Conservation (phyloP, 2,113 vertebrate species). For the Mionectes macconnelli region DNA sequence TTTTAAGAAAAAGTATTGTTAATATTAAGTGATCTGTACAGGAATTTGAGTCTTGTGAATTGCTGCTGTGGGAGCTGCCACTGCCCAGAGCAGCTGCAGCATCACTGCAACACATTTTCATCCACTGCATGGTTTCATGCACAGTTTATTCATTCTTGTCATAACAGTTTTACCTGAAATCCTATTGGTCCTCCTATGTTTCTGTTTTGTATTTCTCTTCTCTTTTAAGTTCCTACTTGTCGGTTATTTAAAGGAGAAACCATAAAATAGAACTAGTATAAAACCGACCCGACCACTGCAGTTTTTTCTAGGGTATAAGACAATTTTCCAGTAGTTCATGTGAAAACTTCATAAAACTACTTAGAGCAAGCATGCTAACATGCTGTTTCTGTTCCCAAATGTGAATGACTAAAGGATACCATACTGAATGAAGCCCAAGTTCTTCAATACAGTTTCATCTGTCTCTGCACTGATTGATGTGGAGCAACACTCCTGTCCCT, state of each 20-base stretch:
- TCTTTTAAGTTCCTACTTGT: neutral
- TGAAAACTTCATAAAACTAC: neutral
- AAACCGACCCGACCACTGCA: neutral
- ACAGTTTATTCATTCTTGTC: neutral
- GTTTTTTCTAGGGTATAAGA: neutral
- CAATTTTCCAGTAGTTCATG: neutral
- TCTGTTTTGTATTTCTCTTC: neutral
- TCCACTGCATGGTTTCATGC: neutral
- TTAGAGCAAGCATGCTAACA: neutral
- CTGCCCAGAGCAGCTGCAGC: neutral
- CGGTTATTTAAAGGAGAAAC: neutral
- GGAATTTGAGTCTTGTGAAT: neutral
- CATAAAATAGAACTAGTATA: neutral
- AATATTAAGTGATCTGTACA: neutral
- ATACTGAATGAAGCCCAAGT: neutral
- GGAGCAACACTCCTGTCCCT: neutral
- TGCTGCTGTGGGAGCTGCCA: neutral
- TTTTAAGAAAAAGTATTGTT: neutral
- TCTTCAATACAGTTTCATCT: neutral
- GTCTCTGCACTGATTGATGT: fast-evolving
- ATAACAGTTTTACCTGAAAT: neutral
- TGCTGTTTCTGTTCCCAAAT: neutral
- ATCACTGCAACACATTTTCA: neutral
- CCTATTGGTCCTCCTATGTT: neutral
- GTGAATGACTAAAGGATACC: neutral